Conservation (phyloP, 2,888 invertebrate genomes). For the Orchestes rusci region DNA sequence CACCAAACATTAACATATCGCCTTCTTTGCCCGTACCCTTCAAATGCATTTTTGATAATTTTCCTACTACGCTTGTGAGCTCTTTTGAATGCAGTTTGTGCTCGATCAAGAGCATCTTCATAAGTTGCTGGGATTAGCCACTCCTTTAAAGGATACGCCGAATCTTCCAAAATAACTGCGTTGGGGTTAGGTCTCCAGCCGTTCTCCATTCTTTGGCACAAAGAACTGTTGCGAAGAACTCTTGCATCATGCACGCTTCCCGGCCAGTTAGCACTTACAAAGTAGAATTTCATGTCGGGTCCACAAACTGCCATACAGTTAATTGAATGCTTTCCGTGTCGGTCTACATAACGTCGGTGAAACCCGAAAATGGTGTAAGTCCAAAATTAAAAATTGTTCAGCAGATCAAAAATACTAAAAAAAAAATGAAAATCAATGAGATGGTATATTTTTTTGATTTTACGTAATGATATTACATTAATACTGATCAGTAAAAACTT, state of each 20-base stretch:
- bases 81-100: conserved; percentile 17
- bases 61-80: conserved; percentile 15
- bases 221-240: conserved; percentile 23
- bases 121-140: conserved; percentile 8
- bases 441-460: too few relatives aligned
- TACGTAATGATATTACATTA: too few relatives aligned
- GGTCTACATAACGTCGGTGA: conserved; percentile 25
- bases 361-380: too few relatives aligned
- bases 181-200: conserved; percentile 25
- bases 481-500: too few relatives aligned
- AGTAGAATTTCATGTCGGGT: conserved; percentile 26
- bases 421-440: too few relatives aligned
- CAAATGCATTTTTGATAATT: conserved; percentile 16
- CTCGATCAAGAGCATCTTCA: conserved; percentile 8
- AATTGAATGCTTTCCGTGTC: conserved; percentile 29
- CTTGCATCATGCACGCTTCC: conserved; percentile 27
- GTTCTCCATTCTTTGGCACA: conserved; percentile 15
- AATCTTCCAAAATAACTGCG: conserved; percentile 3
- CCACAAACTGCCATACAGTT: conserved; percentile 28
- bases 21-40: too few relatives aligned
- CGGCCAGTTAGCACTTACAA: too few relatives aligned
- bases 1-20: too few relatives aligned
- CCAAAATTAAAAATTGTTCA: too few relatives aligned
- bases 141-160: conserved; percentile 2
- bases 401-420: too few relatives aligned